phyloP scores from a whole-genome alignment of 2,797 vertebrate genomes.

The Mormyrops attenuatus region DNA sequence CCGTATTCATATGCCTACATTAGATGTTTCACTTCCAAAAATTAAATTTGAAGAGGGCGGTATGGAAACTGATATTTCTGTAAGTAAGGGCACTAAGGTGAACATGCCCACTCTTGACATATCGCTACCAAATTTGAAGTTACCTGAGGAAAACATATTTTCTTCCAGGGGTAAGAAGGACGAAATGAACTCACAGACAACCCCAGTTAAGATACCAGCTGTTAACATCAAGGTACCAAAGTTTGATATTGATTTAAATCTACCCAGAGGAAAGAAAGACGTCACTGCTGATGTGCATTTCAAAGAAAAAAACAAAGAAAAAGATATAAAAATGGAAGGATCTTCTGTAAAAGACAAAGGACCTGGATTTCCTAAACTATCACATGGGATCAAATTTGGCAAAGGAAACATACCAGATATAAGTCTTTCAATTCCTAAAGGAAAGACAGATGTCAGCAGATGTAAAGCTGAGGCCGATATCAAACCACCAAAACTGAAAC shows the following conservation, averaged over 20 bases:
- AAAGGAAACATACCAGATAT: constrained; percentile 11
- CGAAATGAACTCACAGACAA: constrained; percentile 29
- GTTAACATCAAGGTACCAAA: constrained; percentile 50
- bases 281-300: constrained; percentile 14
- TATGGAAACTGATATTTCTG: constrained; percentile 29
- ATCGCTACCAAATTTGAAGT: constrained; percentile 36
- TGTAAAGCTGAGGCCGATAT: background rate
- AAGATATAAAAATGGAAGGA: constrained; percentile 24
- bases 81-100: constrained; percentile 20
- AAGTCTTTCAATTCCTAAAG: background rate
- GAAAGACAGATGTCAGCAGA: constrained; percentile 7
- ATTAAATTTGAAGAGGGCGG: constrained; percentile 26
- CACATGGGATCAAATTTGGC: constrained; percentile 45
- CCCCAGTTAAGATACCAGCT: constrained; percentile 40
- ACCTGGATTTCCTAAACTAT: constrained; percentile 48
- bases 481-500: constrained; percentile 14
- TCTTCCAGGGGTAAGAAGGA: constrained; percentile 22
- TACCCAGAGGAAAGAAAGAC: constrained; percentile 41
- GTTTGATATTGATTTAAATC: constrained; percentile 45
- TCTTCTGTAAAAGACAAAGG: constrained; percentile 30
- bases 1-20: constrained; percentile 41
- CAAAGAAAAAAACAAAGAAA: constrained; percentile 29
- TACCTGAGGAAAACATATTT: constrained; percentile 23
- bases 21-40: constrained; percentile 43
- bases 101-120: constrained; percentile 29